Conservation (phyloP, 2,797 vertebrate genomes). For the Scolopax rusticola region DNA sequence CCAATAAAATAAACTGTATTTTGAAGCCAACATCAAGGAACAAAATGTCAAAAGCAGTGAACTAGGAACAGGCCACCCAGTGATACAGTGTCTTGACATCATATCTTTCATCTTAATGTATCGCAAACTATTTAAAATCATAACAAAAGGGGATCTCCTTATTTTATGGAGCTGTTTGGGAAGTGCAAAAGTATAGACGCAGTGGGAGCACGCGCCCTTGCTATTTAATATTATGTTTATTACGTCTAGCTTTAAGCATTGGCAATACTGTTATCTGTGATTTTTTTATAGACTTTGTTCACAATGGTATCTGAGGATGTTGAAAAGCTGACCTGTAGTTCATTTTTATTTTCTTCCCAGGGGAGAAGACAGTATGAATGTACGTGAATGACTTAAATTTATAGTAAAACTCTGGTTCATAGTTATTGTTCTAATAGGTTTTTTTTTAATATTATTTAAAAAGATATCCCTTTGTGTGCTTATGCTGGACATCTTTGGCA, state of each 20-base stretch:
- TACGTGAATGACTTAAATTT: not conserved
- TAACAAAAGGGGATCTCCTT: not conserved
- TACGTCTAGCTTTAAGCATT: not conserved
- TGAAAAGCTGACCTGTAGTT: not conserved
- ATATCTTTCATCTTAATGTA: conserved; percentile 8
- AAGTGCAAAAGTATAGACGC: not conserved
- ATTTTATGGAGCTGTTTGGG: conserved; percentile 10
- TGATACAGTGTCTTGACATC: not conserved
- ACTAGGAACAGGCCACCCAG: conserved; percentile 38
- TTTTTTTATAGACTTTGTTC: not conserved
- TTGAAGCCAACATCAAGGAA: conserved; percentile 33
- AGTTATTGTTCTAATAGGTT: not conserved
- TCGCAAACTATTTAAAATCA: conserved; percentile 4
- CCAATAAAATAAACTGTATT: not conserved
- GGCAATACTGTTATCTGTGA: not conserved
- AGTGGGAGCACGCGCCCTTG: not conserved
- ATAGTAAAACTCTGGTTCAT: not conserved
- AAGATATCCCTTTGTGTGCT: not conserved
- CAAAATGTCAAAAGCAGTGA: conserved; percentile 38
- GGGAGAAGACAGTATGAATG: not conserved
- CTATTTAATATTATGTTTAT: conserved; percentile 31
- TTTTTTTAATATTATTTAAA: not conserved
- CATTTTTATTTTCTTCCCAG: not conserved
- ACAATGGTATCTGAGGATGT: not conserved
- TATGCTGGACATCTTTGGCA: not conserved